Evolutionary conservation across 2,797 vertebrate genomes (phyloP).

Genomic region (Bucorvus abyssinicus): DNA sequence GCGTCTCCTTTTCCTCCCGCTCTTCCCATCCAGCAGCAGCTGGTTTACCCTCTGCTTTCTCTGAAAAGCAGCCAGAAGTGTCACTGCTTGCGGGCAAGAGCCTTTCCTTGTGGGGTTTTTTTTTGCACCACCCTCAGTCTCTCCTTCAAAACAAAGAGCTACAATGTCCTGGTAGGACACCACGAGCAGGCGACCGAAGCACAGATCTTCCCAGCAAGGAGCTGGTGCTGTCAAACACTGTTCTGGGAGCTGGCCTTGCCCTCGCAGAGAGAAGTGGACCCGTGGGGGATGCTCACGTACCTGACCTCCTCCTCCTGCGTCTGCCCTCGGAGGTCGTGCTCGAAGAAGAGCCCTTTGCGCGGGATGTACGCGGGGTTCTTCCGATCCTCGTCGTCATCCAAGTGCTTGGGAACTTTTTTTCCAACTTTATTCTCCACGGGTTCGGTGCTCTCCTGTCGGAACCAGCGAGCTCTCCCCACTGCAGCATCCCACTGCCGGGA

Average conservation of each 20-base stretch:
- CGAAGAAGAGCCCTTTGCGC: slow-evolving; percentile 95
- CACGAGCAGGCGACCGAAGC: accelerated
- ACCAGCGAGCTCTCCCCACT: slow-evolving; percentile 54
- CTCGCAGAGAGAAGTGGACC: neutral
- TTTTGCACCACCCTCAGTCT: neutral
- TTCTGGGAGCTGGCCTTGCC: neutral
- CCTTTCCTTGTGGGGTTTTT: neutral
- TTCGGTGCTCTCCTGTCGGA: slow-evolving; percentile 90
- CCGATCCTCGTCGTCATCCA: slow-evolving; percentile 94
- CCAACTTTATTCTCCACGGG: slow-evolving; percentile 87
- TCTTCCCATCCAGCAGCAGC: neutral
- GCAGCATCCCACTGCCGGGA: slow-evolving; percentile 6
- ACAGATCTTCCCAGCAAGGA: neutral
- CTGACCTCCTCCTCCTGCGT: slow-evolving; percentile 92
- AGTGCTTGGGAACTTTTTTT: slow-evolving; percentile 85
- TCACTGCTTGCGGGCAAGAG: neutral
- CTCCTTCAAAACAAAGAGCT: neutral
- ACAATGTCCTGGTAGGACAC: neutral
- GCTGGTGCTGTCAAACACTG: neutral
- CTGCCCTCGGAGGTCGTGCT: slow-evolving; percentile 94
- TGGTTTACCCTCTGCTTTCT: neutral
- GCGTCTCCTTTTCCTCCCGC: accelerated
- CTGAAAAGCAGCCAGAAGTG: neutral
- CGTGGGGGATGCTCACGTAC: slow-evolving; percentile 49
- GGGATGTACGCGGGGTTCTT: slow-evolving; percentile 98